Percentiles rank a stretch among this genome's conserved stretches.
Evolutionary conservation across 1,140 invertebrate genomes (phyloP).

Genomic region (Colletes latitarsis): DNA sequence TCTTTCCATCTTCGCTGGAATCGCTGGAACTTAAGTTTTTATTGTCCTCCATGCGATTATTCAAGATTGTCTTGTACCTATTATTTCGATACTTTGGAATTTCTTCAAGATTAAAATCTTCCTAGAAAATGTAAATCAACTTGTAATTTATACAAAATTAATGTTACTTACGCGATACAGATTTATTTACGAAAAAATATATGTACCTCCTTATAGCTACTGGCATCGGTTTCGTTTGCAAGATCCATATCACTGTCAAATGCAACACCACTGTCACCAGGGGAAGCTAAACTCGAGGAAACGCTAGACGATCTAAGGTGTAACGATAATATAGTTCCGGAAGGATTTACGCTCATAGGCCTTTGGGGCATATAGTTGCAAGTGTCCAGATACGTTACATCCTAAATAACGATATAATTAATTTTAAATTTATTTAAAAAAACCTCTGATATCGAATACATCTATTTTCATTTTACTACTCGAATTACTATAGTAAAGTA

Average conservation of each 20-base stretch:
- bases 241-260: conserved; percentile 80
- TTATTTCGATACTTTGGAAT: conserved; percentile 75
- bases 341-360: conserved; percentile 80
- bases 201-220: conserved; percentile 78
- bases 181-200: neutral
- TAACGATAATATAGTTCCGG: conserved; percentile 75
- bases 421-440: too few relatives aligned
- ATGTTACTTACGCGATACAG: neutral
- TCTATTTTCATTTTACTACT: too few relatives aligned
- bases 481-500: too few relatives aligned
- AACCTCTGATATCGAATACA: too few relatives aligned
- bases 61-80: conserved; percentile 72
- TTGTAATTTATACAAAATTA: neutral
- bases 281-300: conserved; percentile 79
- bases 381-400: conserved; percentile 79
- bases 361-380: conserved; percentile 80
- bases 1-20: conserved; percentile 77
- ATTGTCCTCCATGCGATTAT: conserved; percentile 69
- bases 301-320: conserved; percentile 77
- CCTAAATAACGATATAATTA: conserved; percentile 61
- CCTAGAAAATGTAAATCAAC: conserved; percentile 60
- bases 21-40: conserved; percentile 77
- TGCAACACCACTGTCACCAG: conserved; percentile 79
- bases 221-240: conserved; percentile 78
- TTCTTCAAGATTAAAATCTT: conserved; percentile 78